phyloP scores from a whole-genome alignment of 2,797 vertebrate species.

The Pitangus sulphuratus region DNA sequence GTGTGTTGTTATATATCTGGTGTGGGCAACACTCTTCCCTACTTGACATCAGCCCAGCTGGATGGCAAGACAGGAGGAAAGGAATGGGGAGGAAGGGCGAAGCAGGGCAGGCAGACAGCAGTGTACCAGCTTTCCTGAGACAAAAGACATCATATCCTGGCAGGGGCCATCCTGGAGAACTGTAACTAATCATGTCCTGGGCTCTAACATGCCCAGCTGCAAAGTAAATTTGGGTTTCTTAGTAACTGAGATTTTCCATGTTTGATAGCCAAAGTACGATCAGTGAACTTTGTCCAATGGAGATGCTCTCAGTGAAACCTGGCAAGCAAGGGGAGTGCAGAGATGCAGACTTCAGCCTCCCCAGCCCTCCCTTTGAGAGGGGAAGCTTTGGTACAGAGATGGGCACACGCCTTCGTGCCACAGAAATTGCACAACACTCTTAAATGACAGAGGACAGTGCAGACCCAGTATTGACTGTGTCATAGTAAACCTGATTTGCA shows the following conservation, averaged over 20 bases:
- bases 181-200: neutral
- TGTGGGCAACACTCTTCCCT: neutral
- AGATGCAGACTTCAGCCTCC: neutral
- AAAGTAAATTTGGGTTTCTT: neutral
- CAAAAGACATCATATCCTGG: neutral
- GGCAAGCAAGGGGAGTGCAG: neutral
- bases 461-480: neutral
- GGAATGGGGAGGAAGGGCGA: neutral
- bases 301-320: neutral
- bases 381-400: neutral
- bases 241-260: neutral
- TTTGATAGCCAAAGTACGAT: neutral
- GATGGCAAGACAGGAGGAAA: neutral
- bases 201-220: neutral
- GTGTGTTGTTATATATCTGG: neutral
- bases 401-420: neutral
- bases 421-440: neutral
- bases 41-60: neutral
- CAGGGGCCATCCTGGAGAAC: neutral
- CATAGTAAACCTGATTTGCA: neutral
- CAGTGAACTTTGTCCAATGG: neutral
- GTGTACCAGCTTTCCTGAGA: neutral
- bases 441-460: neutral
- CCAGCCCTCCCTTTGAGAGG: neutral
- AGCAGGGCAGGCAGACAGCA: neutral